Conservation (phyloP, 2,113 vertebrate species). For the Hippocampus guttulatus region DNA sequence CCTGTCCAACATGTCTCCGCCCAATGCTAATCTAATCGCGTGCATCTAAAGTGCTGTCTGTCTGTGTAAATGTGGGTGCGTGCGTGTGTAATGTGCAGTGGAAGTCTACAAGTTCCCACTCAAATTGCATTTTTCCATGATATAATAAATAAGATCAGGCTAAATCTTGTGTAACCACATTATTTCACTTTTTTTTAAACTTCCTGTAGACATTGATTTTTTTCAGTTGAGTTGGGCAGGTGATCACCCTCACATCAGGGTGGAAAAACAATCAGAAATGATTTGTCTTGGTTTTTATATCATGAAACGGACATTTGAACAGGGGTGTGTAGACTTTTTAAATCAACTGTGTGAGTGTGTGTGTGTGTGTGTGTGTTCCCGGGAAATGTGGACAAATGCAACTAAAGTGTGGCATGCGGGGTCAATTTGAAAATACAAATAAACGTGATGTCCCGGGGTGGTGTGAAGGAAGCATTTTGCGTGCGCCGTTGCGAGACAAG, state of each 20-base stretch:
- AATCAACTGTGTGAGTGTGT: not conserved
- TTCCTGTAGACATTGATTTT: no score
- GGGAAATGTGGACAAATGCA: conserved; percentile 1
- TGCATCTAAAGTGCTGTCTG: conserved; percentile 5
- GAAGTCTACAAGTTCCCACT: not conserved
- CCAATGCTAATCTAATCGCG: conserved; percentile 2
- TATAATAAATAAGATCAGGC: not conserved
- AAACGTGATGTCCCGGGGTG: conserved; percentile 2
- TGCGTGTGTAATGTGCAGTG: not conserved
- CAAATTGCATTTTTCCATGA: not conserved
- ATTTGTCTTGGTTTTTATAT: no score
- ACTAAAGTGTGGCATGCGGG: not conserved
- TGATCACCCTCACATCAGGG: no score
- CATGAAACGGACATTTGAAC: no score
- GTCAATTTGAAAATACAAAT: conserved; percentile 15
- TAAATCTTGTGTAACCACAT: no score
- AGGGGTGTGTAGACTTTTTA: no score
- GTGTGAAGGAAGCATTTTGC: conserved; percentile 23
- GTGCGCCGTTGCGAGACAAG: not conserved
- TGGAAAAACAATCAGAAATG: no score
- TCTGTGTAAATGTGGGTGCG: not conserved
- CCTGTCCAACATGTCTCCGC: conserved; percentile 5
- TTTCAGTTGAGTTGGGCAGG: no score
- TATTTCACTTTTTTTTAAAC: no score
- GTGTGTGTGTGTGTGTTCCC: not conserved